Conservation (phyloP, 2,113 vertebrate species). For the Dunckerocampus dactyliophorus region DNA sequence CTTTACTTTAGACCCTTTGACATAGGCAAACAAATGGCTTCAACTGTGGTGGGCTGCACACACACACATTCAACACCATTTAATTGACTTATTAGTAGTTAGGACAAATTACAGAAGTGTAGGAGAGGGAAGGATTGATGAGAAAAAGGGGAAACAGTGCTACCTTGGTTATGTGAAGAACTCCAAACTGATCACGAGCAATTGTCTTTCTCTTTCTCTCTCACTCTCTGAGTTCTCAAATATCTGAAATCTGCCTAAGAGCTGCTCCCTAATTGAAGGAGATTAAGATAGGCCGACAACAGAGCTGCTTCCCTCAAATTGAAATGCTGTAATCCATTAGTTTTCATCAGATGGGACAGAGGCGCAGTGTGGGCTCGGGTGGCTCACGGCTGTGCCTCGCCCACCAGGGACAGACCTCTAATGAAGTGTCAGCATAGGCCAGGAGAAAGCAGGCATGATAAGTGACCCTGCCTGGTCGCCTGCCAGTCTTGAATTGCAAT, state of each 20-base stretch:
- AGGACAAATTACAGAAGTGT: conserved; percentile 71
- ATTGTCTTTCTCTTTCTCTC: conserved; percentile 49
- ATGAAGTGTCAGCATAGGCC: conserved; percentile 64
- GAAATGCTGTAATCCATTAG: conserved; percentile 72
- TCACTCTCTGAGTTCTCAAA: conserved; percentile 51
- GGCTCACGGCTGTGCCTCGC: conserved; percentile 18
- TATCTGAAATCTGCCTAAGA: conserved; percentile 76
- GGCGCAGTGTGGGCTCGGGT: conserved; percentile 19
- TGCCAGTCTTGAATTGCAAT: conserved; percentile 58
- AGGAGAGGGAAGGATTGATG: conserved; percentile 50
- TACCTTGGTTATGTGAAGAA: conserved; percentile 35
- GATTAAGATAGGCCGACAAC: conserved; percentile 73
- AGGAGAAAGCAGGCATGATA: conserved; percentile 50
- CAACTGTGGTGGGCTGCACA: conserved; percentile 50
- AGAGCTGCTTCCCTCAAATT: conserved; percentile 61
- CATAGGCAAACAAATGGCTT: conserved; percentile 22
- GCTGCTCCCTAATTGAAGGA: conserved; percentile 68
- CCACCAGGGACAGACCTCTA: conserved; percentile 62
- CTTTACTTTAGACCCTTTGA: neutral
- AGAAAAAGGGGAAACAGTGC: conserved; percentile 27
- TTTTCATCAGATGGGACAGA: conserved; percentile 68
- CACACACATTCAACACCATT: conserved; percentile 13
- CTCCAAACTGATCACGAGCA: conserved; percentile 62
- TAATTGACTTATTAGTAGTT: conserved; percentile 70
- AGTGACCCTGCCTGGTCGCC: conserved; percentile 53